Evolutionary conservation across 2,797 vertebrate species (phyloP), one percentile per base, ranked within the genome.

Genomic region (Enteromius fasciolatus): DNA sequence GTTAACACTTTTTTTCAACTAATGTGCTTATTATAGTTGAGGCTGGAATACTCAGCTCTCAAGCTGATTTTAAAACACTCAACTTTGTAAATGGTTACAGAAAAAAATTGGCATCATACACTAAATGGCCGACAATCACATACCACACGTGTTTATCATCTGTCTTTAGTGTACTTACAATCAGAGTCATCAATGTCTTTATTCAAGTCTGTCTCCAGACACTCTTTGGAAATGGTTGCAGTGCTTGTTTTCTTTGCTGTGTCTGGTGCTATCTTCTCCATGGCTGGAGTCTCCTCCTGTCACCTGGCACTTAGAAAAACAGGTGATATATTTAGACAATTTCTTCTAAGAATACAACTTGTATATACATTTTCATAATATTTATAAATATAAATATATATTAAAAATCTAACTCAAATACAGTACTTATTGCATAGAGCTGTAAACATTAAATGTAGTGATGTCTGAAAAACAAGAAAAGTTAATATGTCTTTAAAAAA

Each of bases 131-230:
- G n/a, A 11, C n/a, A 23, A 11, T 12, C 54, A 23, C 20, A 23
- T 23, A 4, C 20, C 4, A 57, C 20, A 57, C n/a, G 11, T 11
- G 39, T n/a, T 9, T 46, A 46, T 41, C 4, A 41, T 46, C 23
- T 0, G 25, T 25, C 25, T 31, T 67, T 7, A 9, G 54, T 36
- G 12, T 52, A 46, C 81, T 89, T 90, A 92, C 91, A 86, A 85
- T 83, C 89, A 48, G 90, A 81, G 54, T 92, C 52, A 1, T 78
- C 89, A 89, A 90, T 90, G 76, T 67, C 70, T 78, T 81, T 74
- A 61, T 52, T 68, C 50, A 57, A 67, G 39, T 31, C 3, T 25
- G 69, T n/a, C 10, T 28, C 15, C 39, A 73, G 87, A 82, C 44
- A 63, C 68, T 44, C 64, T 46, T 57, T n/a, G 3, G 67, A 25